A percentile compares a stretch with the other conserved stretches of the same genome.
Conservation (phyloP, 2,888 invertebrate species). For the Pasiphila rectangulata region DNA sequence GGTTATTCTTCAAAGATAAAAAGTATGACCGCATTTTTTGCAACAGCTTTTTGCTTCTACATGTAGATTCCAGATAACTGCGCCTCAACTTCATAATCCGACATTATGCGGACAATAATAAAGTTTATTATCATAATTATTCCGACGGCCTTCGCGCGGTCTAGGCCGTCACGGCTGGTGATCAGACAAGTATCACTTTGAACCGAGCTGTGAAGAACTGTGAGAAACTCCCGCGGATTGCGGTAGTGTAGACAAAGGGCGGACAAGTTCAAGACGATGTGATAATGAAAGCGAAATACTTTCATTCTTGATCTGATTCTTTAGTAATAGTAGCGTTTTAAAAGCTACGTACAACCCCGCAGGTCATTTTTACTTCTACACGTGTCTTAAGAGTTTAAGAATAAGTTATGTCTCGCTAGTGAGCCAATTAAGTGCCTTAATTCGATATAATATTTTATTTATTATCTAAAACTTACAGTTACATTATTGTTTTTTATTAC, state of each 20-base stretch:
- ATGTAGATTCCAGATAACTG: constrained; percentile 5
- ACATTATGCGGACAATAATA: constrained; percentile 22
- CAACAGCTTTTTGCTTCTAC: neutral
- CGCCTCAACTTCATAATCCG: constrained; percentile 5
- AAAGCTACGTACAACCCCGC: too few relatives aligned
- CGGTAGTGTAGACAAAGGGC: constrained; percentile 9
- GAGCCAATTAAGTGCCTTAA: too few relatives aligned
- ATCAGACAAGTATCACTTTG: constrained; percentile 22
- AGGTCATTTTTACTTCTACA: too few relatives aligned
- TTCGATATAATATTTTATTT: too few relatives aligned
- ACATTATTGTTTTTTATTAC: too few relatives aligned
- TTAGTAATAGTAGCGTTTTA: neutral
- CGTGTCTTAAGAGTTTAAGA: too few relatives aligned
- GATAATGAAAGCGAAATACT: constrained; percentile 2
- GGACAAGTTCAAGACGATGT: neutral
- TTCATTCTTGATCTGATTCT: too few relatives aligned
- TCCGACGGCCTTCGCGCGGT: constrained; percentile 39
- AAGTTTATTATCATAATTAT: constrained; percentile 30
- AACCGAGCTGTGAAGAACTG: constrained; percentile 5
- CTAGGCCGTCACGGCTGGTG: constrained; percentile 39
- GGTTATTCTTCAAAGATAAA: too few relatives aligned
- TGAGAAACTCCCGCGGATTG: constrained; percentile 18
- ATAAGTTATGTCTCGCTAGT: too few relatives aligned
- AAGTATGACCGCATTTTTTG: too few relatives aligned
- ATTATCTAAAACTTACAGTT: too few relatives aligned